Conservation (phyloP, 2,113 vertebrate species). For the Romanogobio albipinnatus region DNA sequence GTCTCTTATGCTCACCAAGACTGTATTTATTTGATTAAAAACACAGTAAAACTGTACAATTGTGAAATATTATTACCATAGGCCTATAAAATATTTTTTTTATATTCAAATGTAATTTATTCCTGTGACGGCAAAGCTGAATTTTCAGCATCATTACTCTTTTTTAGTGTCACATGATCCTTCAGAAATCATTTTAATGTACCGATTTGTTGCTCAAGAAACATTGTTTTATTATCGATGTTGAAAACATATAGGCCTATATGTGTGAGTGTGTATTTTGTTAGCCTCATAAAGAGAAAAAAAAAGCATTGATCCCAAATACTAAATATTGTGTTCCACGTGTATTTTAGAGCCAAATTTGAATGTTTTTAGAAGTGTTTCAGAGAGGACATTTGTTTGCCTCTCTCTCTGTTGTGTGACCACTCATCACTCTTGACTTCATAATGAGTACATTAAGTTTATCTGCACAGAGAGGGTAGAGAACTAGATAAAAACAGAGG, state of each 20-base stretch:
- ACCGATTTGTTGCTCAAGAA: neutral
- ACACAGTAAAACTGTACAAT: neutral
- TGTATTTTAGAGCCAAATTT: neutral
- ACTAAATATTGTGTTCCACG: neutral
- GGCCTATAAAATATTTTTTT: neutral
- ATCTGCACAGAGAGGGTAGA: neutral
- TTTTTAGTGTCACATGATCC: neutral
- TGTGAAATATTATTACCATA: neutral
- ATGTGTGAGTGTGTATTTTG: no score
- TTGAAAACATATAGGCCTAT: neutral
- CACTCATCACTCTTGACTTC: neutral
- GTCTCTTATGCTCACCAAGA: neutral
- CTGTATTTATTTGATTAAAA: neutral
- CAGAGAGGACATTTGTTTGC: neutral
- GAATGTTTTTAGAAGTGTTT: neutral
- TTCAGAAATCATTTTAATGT: neutral
- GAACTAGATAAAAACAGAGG: conserved; percentile 33
- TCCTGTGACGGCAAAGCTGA: neutral
- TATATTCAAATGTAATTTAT: neutral
- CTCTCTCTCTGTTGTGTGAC: neutral
- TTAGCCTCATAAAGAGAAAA: neutral
- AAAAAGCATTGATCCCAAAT: neutral
- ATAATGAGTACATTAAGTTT: neutral
- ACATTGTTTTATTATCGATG: neutral
- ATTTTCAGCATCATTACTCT: neutral